phyloP scores from a whole-genome alignment of 2,888 invertebrate genomes.

The Cerastis leucographa region DNA sequence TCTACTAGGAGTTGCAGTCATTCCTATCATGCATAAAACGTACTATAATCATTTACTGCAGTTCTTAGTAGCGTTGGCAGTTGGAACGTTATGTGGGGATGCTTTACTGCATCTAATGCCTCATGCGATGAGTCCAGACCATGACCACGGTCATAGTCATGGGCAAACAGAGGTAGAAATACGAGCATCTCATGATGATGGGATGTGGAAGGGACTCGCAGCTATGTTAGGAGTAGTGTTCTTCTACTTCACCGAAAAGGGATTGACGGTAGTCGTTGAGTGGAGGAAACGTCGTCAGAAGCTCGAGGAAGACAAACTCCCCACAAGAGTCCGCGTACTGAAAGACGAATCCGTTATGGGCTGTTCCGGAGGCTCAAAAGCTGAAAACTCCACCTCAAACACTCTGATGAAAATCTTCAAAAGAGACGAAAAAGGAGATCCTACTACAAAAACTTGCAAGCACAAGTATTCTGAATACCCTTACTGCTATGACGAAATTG shows the following conservation, averaged over 20 bases:
- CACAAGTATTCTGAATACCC: constrained; percentile 97
- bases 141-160: constrained; percentile 72
- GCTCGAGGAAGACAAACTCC: constrained; percentile 92
- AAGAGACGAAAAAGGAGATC: constrained; percentile 84
- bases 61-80: constrained; percentile 97
- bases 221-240: constrained; percentile 95
- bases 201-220: constrained; percentile 96
- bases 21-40: constrained; percentile 96
- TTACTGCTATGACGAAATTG: constrained; percentile 96
- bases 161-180: constrained; percentile 70
- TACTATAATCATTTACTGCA: constrained; percentile 97
- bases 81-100: constrained; percentile 97
- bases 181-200: constrained; percentile 90
- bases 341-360: constrained; percentile 92
- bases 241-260: constrained; percentile 97
- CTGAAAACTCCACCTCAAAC: constrained; percentile 85
- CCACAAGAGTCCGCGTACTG: constrained; percentile 93
- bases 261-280: constrained; percentile 94
- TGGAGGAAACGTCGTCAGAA: constrained; percentile 95
- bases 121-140: constrained; percentile 92
- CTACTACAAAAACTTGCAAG: constrained; percentile 94
- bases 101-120: constrained; percentile 97
- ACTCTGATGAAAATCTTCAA: constrained; percentile 86
- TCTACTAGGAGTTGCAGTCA: constrained; percentile 96
- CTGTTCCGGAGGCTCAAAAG: constrained; percentile 81